These are phyloP conservation scores for Drosophila dives DNA, from an alignment of 2,888 invertebrate genomes.

Conservation along the genomic window DNA sequence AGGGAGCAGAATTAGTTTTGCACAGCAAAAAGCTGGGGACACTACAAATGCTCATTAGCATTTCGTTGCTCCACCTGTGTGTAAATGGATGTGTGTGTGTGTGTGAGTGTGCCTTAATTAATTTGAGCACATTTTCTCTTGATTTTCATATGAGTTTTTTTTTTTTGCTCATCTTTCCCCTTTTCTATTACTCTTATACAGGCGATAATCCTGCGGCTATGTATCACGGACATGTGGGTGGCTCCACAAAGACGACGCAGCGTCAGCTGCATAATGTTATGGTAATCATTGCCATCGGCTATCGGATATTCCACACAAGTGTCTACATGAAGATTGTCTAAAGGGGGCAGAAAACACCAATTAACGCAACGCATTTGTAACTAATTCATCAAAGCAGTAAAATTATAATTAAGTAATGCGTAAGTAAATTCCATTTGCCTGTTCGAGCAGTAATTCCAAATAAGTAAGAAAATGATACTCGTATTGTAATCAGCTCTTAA, in stretches of 20 bases:
- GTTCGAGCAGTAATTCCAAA: conserved; percentile 19
- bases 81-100: conserved; percentile 13
- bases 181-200: conserved; percentile 81
- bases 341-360: conserved; percentile 13
- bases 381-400: conserved; percentile 46
- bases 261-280: conserved; percentile 82
- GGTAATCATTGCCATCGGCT: conserved; percentile 80
- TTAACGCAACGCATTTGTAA: conserved; percentile 47
- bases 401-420: conserved; percentile 36
- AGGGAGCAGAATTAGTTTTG: conserved; percentile 59
- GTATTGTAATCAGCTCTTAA: conserved; percentile 20
- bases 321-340: conserved; percentile 81
- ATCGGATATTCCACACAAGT: conserved; percentile 82
- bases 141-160: conserved; percentile 37
- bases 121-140: conserved; percentile 69
- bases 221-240: conserved; percentile 86
- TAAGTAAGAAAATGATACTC: neutral
- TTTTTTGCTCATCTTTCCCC: neutral
- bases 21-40: conserved; percentile 42
- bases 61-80: conserved; percentile 51
- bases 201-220: conserved; percentile 93
- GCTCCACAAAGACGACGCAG: conserved; percentile 85
- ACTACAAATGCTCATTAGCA: conserved; percentile 70
- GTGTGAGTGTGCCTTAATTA: conserved; percentile 58
- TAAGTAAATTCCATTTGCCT: conserved; percentile 25